Evolutionary conservation across 2,797 vertebrate genomes (phyloP), one percentile per base, ranked within the genome.

Genomic region (Cirrhinus mrigala): DNA sequence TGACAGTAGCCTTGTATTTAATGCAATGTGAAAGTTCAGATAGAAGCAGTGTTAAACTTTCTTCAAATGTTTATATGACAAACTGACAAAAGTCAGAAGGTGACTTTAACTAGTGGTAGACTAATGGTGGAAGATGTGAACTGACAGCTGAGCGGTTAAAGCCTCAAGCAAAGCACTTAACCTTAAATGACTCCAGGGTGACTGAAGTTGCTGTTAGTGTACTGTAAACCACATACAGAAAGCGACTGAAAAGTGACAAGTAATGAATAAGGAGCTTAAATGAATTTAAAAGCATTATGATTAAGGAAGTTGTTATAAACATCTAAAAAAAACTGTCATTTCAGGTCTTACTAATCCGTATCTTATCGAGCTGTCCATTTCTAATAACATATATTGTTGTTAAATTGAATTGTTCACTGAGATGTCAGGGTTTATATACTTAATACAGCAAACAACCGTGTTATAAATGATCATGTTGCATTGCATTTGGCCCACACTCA

Each of bases 141-240:
- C 48, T n/a, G 64, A 71, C 66, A 71, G 75, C 50, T 68, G 15
- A 60, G 18, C n/a, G 18, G 40, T 58, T 84, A 60, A 79, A 79
- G 52, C 64, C 83, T 71, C 18, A 27, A 70, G 66, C 64, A 60
- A 71, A 69, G 75, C 83, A 37, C 75, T 79, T 79, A 71, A 79
- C 83, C 75, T 37, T 70, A 46, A 37, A 50, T 84, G 70, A 56
- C 64, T 79, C 64, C 24, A 69, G 37, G 24, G 37, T 71, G 75
- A 60, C 64, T 37, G 76, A 24, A 56, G 52, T 14, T 40, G 6
- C 52, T 33, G 33, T 84, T 56, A 6, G n/a, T 84, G 0, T 44
- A 73, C 33, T 71, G 22, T 27, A 68, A 69, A 56, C 68, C 48
- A 22, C 11, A 68, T 69, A 56, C 15, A 66, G 50, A 27, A n/a